Base-by-base conservation (phyloP, 2,888 invertebrate genomes). In the Acheta domesticus region DNA sequence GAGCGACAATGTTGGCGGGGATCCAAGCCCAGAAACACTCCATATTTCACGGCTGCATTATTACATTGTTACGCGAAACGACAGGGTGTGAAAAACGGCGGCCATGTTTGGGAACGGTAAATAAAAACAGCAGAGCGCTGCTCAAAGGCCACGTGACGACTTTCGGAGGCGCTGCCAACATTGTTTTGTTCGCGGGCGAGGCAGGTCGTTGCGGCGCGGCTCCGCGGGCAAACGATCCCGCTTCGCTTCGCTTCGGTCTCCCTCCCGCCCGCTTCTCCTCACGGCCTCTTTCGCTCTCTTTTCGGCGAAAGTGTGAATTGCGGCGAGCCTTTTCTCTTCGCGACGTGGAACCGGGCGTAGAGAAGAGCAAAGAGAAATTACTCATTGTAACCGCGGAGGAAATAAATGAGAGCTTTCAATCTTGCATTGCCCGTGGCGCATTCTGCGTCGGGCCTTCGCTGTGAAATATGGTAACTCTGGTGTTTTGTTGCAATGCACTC, bases 31-130 rank as follows among this genome's bases (percentile, higher is more conserved):
- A 62, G 62, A 62, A 62, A 62, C 62, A 62, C 62, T 62, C 62
- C 62, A 62, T 62, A 62, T 62, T 62, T 62, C 62, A 62, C 62
- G 62, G 62, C 62, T n/a, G 62, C 62, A 62, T 62, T 62, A 62
- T 62, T 62, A n/a, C n/a, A 62, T 62, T 62, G 62, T 62, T 62
- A 62, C 62, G 62, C 14, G n/a, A 62, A 62, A n/a, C 14, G 62
- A n/a, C 16, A 62, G 62, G 62, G n/a, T n/a, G 62, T 62, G 62
- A 62, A 62, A 62, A 62, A 62, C 62, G n/a, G 62, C 62, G 16
- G 62, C 62, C 62, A 62, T 62, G 62, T 62, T 62, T 62, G 14
- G 16, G 62, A 62, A n/a, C 62, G n/a, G 62, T 62, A 62, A 62
- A 62, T 62, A n/a, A 62, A 62, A 62, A n/a, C 62, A 62, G 62